Evolutionary conservation across 1,140 invertebrate species (phyloP).

Genomic region (Phocides pigmalion): DNA sequence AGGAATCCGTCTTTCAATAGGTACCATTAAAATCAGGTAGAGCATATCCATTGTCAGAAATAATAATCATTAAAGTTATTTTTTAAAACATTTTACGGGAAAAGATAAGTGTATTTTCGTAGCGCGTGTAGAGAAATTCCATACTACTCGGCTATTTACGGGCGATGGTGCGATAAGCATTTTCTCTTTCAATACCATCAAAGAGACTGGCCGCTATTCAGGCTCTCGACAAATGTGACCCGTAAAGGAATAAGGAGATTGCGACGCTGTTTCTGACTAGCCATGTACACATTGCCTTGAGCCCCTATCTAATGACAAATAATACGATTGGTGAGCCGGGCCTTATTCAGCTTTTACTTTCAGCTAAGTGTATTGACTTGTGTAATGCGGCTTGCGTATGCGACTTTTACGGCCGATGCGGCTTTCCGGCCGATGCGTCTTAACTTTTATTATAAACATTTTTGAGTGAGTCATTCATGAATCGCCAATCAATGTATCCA

Average conservation of each 20-base stretch:
- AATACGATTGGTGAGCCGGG: conserved; percentile 30
- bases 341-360: neutral
- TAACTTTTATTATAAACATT: no score
- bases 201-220: conserved; percentile 62
- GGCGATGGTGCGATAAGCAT: conserved; percentile 75
- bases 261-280: conserved; percentile 49
- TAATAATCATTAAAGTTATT: neutral
- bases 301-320: conserved; percentile 35
- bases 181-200: conserved; percentile 78
- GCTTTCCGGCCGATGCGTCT: no score
- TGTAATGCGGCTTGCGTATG: neutral
- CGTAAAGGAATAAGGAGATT: conserved; percentile 50
- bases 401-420: neutral
- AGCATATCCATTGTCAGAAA: no score
- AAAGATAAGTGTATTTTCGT: conserved; percentile 77
- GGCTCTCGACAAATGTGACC: conserved; percentile 3
- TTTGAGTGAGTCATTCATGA: no score
- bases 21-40: no score
- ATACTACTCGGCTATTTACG: conserved; percentile 71
- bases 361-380: neutral
- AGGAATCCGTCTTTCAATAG: no score
- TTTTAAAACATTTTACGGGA: conserved; percentile 25
- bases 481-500: no score
- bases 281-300: conserved; percentile 10
- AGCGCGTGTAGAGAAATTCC: conserved; percentile 66